Evolutionary conservation across 2,797 vertebrate genomes (phyloP), one percentile per base, ranked within the genome.

Genomic region (Mus minutoides): DNA sequence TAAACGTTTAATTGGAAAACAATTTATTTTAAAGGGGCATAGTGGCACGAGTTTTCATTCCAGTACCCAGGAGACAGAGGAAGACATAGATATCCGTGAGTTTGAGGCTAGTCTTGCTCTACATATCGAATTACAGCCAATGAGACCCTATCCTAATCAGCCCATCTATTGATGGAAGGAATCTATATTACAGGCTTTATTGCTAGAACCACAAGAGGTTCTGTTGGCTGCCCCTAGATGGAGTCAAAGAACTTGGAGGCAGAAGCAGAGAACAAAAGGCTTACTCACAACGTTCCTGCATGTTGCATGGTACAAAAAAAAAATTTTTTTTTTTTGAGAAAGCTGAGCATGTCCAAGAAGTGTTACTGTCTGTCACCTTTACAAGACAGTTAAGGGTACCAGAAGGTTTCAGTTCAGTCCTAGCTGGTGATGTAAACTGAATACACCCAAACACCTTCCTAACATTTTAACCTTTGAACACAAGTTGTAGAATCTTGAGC

Each of bases 1-100:
- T 82, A 34, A 91, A 88, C 31, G 78, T 86, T 76, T 79, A 37
- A 37, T n/a, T 93, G 52, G 26, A 80, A 80, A 94, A 54, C 5
- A 83, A 76, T 22, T 83, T 79, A 86, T 16, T 71, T 67, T 49
- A 46, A 46, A 85, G 67, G 62, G 31, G 11, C 10, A 24, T 24
- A 19, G 62, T 67, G 43, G 40, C 60, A 12, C 29, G 13, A 31
- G 22, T 85, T 67, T 67, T 67, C 49, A 67, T 67, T 49, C 60
- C 17, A 64, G 17, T 5, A 62, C 58, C 64, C 24, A 34, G 26
- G 40, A 64, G 60, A 64, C 82, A 64, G 40, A 84, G 29, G 40
- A 29, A 64, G 58, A 11, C 40, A 84, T 34, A 64, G 82, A 34
- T 49, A 84, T 21, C 40, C 49, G 29, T n/a, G 29, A 85, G 29